Evolutionary conservation across 1,140 invertebrate genomes (phyloP), one percentile per base, ranked within the genome.

Genomic region (Drosophila trapezifrons): DNA sequence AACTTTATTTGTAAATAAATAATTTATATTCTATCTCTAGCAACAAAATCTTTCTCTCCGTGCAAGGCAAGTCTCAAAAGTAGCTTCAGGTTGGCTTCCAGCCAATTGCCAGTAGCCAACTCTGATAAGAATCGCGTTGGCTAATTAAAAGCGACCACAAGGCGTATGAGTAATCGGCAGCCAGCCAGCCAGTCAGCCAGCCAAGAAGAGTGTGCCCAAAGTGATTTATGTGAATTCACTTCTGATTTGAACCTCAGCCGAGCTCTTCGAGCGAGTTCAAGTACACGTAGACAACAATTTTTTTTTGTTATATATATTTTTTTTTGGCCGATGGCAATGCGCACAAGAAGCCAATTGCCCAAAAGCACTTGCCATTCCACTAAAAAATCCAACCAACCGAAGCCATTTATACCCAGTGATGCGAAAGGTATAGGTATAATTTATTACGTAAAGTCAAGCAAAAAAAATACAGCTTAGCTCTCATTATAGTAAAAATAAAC

Each of bases 181-280:
- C n/a, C 71, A 67, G 56, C 45, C 64, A 60, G 20, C 32, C 65
- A 52, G 20, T 18, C 58, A 56, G 13, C 42, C 46, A 51, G 37
- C 49, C 49, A 17, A 45, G 40, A 52, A 57, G 42, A 59, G 66
- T 72, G 67, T 58, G 67, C 57, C 57, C 74, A 58, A 79, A 64
- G 46, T 76, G 72, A 76, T 66, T 76, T 75, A 76, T 76, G 60
- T 55, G 67, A 22, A 76, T 76, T 75, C 46, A 70, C 65, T 70
- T 70, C 60, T 71, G 69, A 76, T 66, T 82, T 82, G 78, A 82
- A 76, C 83, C 69, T 79, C 56, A 72, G 63, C 22, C 32, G 40
- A 56, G 67, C 67, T 45, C 67, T 57, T 46, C 37, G 40, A 65
- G 59, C 43, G 62, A 76, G 83, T 87, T 87, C 79, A 87, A 89